phyloP scores from a whole-genome alignment of 2,797 vertebrate species.

The Enteromius mattozi region DNA sequence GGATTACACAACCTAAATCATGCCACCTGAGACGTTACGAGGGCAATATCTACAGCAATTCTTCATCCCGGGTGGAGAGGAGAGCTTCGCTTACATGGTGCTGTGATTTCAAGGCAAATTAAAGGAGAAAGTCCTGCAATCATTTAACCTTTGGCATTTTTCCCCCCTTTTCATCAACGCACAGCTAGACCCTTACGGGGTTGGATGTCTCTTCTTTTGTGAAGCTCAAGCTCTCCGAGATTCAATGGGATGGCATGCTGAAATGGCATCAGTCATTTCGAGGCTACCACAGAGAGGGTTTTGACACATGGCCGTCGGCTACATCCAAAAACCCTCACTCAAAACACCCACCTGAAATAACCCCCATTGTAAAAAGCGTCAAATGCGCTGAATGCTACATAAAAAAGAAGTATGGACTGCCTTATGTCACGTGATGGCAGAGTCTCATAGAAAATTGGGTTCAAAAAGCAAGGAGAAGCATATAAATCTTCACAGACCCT shows the following conservation, averaged over 20 bases:
- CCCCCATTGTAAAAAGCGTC: constrained; percentile 42
- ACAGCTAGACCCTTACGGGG: constrained; percentile 59
- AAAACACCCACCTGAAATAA: constrained; percentile 51
- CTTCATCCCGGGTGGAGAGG: constrained; percentile 68
- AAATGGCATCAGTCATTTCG: constrained; percentile 69
- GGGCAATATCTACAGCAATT: constrained; percentile 62
- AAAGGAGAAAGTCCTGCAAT: constrained; percentile 69
- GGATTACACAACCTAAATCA: constrained; percentile 63
- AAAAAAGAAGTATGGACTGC: constrained; percentile 47
- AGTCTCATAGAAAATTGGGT: constrained; percentile 36
- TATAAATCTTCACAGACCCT: constrained; percentile 42
- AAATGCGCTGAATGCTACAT: constrained; percentile 33
- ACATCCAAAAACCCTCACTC: constrained; percentile 43
- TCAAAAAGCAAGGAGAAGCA: constrained; percentile 49
- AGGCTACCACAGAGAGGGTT: constrained; percentile 62
- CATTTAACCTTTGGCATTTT: constrained; percentile 76
- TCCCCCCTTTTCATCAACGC: constrained; percentile 69
- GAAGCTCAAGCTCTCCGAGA: constrained; percentile 64
- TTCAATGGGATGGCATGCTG: constrained; percentile 73
- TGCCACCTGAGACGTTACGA: constrained; percentile 69
- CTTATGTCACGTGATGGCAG: constrained; percentile 39
- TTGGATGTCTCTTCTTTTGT: constrained; percentile 76
- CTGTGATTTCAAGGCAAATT: constrained; percentile 66
- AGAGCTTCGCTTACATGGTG: constrained; percentile 57
- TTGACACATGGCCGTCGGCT: constrained; percentile 58